Evolutionary conservation across 2,797 vertebrate species (phyloP).

Genomic region (Adrianichthys oophorus): DNA sequence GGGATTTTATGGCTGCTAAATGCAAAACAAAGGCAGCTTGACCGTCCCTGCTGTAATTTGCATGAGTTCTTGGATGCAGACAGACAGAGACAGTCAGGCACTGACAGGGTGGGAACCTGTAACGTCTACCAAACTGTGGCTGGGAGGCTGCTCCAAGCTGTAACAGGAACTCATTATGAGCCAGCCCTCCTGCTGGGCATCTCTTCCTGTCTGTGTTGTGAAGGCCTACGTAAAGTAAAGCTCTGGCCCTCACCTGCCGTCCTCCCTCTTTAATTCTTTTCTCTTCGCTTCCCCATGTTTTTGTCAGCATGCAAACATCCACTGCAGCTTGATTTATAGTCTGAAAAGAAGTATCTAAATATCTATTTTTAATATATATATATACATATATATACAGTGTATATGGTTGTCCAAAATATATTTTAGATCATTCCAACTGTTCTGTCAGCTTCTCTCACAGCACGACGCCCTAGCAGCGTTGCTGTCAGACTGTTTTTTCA

Average conservation of each 20-base stretch:
- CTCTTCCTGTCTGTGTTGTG: conserved; percentile 65
- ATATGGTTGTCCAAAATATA: no score
- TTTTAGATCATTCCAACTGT: no score
- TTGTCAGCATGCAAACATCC: background rate
- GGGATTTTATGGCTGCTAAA: background rate
- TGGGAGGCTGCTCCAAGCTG: conserved; percentile 59
- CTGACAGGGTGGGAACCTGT: conserved; percentile 5
- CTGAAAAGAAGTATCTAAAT: no score
- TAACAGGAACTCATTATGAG: conserved; percentile 78
- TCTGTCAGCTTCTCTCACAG: no score
- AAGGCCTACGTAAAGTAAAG: conserved; percentile 49
- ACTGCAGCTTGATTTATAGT: no score
- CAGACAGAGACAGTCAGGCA: conserved; percentile 5
- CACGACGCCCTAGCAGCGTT: no score
- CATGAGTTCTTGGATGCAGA: conserved; percentile 1
- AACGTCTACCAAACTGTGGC: conserved; percentile 42
- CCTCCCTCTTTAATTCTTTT: background rate
- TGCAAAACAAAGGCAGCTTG: background rate
- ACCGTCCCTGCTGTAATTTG: conserved; percentile 1
- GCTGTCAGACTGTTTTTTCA: no score
- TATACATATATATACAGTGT: no score
- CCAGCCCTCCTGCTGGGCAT: conserved; percentile 61
- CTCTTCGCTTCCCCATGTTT: background rate
- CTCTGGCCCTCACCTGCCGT: conserved; percentile 13
- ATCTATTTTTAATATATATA: no score